Conservation (phyloP, 2,888 invertebrate genomes). For the Kuschelorhynchus macadamiae region DNA sequence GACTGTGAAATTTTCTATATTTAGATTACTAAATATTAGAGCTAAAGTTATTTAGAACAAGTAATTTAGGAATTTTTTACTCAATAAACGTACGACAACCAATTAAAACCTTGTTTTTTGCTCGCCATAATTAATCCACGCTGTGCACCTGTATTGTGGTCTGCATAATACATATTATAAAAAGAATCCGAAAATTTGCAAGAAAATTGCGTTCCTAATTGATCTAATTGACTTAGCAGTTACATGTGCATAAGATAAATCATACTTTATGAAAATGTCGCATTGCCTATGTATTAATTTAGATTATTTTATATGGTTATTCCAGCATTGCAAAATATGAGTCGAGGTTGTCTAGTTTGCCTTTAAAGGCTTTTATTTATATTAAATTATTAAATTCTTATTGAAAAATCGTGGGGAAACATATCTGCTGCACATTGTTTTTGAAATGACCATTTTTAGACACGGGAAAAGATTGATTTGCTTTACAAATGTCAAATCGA, state of each 20-base stretch:
- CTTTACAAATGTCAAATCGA: too few relatives aligned
- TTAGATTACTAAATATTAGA: not conserved
- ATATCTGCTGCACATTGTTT: too few relatives aligned
- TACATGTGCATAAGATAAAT: conserved; percentile 43
- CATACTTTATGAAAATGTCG: conserved; percentile 46
- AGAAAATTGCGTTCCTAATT: conserved; percentile 38
- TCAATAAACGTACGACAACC: conserved; percentile 7
- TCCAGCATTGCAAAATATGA: conserved; percentile 38
- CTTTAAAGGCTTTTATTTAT: conserved; percentile 40
- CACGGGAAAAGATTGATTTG: too few relatives aligned
- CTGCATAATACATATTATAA: not conserved
- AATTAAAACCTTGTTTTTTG: conserved; percentile 16
- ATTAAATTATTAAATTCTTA: too few relatives aligned
- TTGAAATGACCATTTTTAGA: too few relatives aligned
- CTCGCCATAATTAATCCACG: conserved; percentile 5
- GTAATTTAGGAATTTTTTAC: not conserved
- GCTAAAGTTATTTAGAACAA: not conserved
- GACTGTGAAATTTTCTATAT: too few relatives aligned
- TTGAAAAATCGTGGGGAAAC: too few relatives aligned
- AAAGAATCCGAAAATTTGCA: conserved; percentile 23
- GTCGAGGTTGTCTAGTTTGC: conserved; percentile 38
- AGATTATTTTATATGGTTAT: conserved; percentile 42
- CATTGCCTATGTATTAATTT: conserved; percentile 40
- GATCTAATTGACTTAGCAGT: conserved; percentile 48
- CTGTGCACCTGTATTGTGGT: conserved; percentile 36